phyloP scores from a whole-genome alignment of 2,113 vertebrate species.

The Chaetops frenatus region DNA sequence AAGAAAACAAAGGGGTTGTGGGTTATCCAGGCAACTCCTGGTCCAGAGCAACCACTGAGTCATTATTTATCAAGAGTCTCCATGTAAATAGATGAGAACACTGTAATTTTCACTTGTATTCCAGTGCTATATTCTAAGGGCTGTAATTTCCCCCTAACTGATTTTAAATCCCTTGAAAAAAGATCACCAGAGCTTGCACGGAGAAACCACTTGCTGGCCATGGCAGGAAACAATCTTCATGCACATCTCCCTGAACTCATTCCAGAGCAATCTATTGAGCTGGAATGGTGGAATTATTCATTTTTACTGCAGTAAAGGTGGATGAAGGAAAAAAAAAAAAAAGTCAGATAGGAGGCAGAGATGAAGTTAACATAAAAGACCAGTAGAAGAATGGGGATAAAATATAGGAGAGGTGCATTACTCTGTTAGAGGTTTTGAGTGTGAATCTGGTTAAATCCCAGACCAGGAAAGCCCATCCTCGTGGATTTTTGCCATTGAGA shows the following conservation, averaged over 20 bases:
- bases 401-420: not conserved
- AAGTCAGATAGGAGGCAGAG: not conserved
- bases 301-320: not conserved
- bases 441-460: not conserved
- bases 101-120: not conserved
- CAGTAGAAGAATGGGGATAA: not conserved
- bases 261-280: not conserved
- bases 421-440: not conserved
- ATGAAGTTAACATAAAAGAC: not conserved
- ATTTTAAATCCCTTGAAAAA: constrained; percentile 18
- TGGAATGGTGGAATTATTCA: not conserved
- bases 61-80: constrained; percentile 26
- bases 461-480: not conserved
- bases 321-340: not conserved
- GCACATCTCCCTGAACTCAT: not conserved
- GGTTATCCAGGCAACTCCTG: not conserved
- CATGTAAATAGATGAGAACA: constrained; percentile 37
- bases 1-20: not conserved
- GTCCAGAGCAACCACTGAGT: not conserved
- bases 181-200: not conserved
- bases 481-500: not conserved
- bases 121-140: not conserved
- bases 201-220: not conserved
- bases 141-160: not conserved
- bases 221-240: not conserved